Base-by-base conservation (phyloP, 2,797 vertebrate genomes). In the Cirrhinus molitorella region DNA sequence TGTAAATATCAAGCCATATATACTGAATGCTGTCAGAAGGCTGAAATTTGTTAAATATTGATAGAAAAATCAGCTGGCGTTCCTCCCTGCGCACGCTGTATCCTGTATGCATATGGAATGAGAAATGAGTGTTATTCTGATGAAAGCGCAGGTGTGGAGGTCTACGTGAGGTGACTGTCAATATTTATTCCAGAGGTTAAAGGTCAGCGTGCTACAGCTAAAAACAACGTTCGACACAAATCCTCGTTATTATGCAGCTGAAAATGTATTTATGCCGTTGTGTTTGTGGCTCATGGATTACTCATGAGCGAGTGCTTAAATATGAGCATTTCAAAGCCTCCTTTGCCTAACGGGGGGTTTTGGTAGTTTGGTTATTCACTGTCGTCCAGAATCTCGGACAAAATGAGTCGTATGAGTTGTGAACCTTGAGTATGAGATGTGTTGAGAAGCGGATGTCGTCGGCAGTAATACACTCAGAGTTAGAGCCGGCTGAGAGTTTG, bases 221-320 rank as follows among this genome's bases (percentile, higher is more conserved):
- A 43, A 76, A 68, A 31, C 47, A 12, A 2, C 0, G 16, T 49
- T 49, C 45, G 2, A 49, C 70, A n/a, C 47, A 53, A 53, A 34
- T 2, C 49, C 49, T 73, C 11, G 2, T 73, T 73, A 53, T 14
- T 53, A 73, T 73, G 49, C 71, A 53, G 28, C 49, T 73, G 45
- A 12, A 72, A 11, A 40, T 34, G 12, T 37, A 4, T 74, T 40
- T 23, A 23, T 40, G 47, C 16, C 1, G 31, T 14, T 76, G 25
- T 73, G 71, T 73, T 73, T 53, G 4, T 76, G 73, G 8, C 37
- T 76, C 55, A 59, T 59, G n/a, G 34, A 59, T 76, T 43, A 76
- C 59, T 76, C 53, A 25, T 76, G 34, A 76, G 53, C 3, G 19
- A 53, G 11, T 21, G 71, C 5, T 73, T 73, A 13, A 34, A 34